Evolutionary conservation across 2,797 vertebrate species (phyloP), one percentile per base, ranked within the genome.

Genomic region (Chaenodraco wilsoni): DNA sequence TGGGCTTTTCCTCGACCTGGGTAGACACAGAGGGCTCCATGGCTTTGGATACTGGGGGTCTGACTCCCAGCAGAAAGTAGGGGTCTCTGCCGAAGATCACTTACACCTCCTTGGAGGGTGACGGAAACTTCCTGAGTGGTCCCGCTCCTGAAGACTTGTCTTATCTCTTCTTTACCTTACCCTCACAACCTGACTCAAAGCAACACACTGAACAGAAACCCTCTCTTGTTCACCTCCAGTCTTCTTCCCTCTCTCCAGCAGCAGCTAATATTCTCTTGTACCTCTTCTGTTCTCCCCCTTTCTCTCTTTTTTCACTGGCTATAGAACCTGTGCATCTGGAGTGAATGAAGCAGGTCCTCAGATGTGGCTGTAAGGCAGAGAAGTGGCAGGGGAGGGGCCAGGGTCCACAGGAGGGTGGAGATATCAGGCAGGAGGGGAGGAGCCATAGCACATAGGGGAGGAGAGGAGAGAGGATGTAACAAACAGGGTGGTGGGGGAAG

Each of bases 1-100:
- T 98, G 88, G 93, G 90, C 87, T 98, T 96, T 89, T 91, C 95
- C 0, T 89, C 86, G 0, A 90, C 85, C 50, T 90, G 91, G 1
- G 86, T 46, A 10, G 92, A 91, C 82, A 87, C 73, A 16, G 90
- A 88, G 65, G 91, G 89, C 66, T 95, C 93, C 94, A 94, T 95
- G 74, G 60, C 56, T 89, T 71, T 87, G 81, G 84, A 79, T 86
- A 65, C 83, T 76, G 79, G 80, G 55, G 72, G 65, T 78, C 78
- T 75, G 78, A 83, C 83, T 89, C 88, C 88, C 82, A 80, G 71
- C 3, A 6, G 72, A 70, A 55, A 55, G 65, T 65, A 79, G 69
- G 43, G 63, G 64, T 76, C 11, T 19, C 64, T 46, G 52, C 71
- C 8, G 19, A 67, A 41, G 73, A 82, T 86, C 74, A 78, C 74